Percentiles rank a stretch among this genome's conserved stretches.
These are phyloP conservation scores for Maconellicoccus hirsutus DNA, from an alignment of 1,140 invertebrate genomes.

Conservation along the genomic window DNA sequence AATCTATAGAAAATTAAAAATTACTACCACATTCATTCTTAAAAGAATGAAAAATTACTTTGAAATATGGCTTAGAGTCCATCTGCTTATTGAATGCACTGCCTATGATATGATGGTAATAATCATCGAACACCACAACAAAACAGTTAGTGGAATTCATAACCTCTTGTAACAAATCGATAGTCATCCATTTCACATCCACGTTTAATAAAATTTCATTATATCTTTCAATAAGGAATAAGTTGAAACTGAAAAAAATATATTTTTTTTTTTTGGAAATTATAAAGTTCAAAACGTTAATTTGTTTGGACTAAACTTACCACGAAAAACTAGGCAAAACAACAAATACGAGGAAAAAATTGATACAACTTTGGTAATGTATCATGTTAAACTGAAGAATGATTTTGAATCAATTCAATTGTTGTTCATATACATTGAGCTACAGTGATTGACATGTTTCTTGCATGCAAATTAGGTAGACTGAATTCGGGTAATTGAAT, in stretches of 20 bases:
- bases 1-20: slow-evolving; percentile 36
- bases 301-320: background rate
- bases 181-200: background rate
- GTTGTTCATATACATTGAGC: background rate
- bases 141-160: slow-evolving; percentile 35
- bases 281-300: too few species aligned
- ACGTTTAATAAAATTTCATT: background rate
- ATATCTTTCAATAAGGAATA: background rate
- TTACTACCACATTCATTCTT: background rate
- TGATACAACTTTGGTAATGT: background rate
- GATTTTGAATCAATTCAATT: too few species aligned
- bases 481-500: background rate
- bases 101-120: slow-evolving; percentile 40
- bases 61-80: slow-evolving; percentile 37
- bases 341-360: background rate
- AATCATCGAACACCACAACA: slow-evolving; percentile 38
- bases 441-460: background rate
- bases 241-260: background rate
- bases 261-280: background rate
- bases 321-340: background rate
- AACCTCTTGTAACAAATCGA: background rate
- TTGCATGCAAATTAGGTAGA: background rate
- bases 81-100: slow-evolving; percentile 37
- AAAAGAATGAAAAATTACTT: slow-evolving; percentile 35
- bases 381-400: background rate